Base-by-base conservation (phyloP, 2,113 vertebrate genomes). In the Astatotilapia flaviijosephi region DNA sequence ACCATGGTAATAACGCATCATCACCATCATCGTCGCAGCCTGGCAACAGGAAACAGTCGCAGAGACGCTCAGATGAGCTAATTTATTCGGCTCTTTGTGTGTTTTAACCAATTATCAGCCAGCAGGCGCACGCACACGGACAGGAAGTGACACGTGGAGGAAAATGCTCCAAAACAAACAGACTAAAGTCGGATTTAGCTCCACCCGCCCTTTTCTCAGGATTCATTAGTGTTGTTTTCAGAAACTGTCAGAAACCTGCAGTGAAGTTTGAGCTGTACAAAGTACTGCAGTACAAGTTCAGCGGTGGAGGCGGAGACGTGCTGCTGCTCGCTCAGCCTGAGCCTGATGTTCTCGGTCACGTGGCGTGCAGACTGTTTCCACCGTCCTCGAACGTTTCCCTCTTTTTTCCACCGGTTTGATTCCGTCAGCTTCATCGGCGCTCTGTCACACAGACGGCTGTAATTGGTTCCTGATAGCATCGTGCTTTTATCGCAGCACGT, bases 1-100 rank as follows among this genome's bases (percentile, higher is more conserved):
- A 90, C 91, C 91, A 90, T 90, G 83, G 91, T 62, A 92, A 92
- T 86, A 86, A 84, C 68, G 60, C 56, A 88, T 86, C 88, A 89
- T 88, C 83, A 80, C 70, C 87, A 87, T 62, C 79, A 26, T 26
- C 68, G 40, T 73, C 9, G 28, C 79, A 77, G 70, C 45, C 82
- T 14, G 9, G 79, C 55, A 82, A 83, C 65, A 88, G 54, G 80
- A 86, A 86, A 86, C 84, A 86, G 86, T 81, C 8, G 26, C 60
- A 80, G 45, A 68, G 81, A 87, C 9, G 2, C 79, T 15, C 23
- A 56, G 70, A 79, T 14, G 58, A 77, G 70, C 68, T 89, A 82
- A 87, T 91, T 87, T 84, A 89, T 37, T 51, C 82, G 47, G 10
- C 23, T 47, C 40, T 75, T 28, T 75, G 42, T 75, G 42, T 79